These are phyloP conservation scores for Rhabdornis inornatus DNA, from an alignment of 2,113 vertebrate species.

Conservation along the genomic window DNA sequence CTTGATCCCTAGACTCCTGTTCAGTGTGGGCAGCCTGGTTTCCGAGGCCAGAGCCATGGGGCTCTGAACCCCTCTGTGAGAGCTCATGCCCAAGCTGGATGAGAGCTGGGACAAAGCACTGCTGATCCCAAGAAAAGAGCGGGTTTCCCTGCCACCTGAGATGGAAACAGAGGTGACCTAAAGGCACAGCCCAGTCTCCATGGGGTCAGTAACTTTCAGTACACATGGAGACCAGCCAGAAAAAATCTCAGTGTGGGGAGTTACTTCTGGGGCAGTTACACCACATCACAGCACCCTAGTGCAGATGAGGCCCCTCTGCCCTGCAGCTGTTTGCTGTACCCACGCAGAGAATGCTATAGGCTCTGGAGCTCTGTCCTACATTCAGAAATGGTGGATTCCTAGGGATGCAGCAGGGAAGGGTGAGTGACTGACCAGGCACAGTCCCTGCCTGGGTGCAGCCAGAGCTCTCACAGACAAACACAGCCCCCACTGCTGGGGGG, in stretches of 20 bases:
- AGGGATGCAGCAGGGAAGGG: not conserved
- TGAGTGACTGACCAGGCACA: not conserved
- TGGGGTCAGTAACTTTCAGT: not conserved
- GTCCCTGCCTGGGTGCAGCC: not conserved
- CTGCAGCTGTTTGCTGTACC: not conserved
- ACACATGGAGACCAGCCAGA: not conserved
- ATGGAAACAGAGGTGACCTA: not conserved
- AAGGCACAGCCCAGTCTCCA: not conserved
- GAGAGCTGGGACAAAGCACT: not conserved
- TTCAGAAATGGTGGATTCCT: not conserved
- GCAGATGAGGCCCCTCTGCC: not conserved
- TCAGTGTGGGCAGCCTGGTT: not conserved
- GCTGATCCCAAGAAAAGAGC: not conserved
- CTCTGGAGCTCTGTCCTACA: not conserved
- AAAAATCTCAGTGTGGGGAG: not conserved
- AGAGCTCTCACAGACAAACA: rapidly evolving
- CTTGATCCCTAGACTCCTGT: rapidly evolving
- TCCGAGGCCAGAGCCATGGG: rapidly evolving
- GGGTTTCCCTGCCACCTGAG: not conserved
- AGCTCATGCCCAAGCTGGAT: not conserved
- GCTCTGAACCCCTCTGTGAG: too few species aligned
- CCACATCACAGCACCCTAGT: rapidly evolving
- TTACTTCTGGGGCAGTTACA: not conserved
- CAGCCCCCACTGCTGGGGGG: not conserved
- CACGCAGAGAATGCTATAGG: not conserved